Conservation (phyloP, 2,888 invertebrate genomes). For the Serripes groenlandicus region DNA sequence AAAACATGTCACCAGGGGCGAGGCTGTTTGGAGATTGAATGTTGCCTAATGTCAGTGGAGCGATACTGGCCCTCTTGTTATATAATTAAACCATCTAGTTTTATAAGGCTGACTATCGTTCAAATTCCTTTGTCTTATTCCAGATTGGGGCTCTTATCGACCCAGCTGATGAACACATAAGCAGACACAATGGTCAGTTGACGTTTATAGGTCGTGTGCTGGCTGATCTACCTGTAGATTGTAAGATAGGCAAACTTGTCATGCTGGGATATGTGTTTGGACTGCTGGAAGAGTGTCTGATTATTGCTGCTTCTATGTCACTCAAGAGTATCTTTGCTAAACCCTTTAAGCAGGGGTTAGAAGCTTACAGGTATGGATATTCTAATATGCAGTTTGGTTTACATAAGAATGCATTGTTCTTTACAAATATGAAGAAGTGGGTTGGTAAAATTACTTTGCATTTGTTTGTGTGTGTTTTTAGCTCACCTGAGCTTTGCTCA, state of each 20-base stretch:
- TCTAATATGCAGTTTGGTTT: too few species aligned
- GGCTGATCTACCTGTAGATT: conserved; percentile 93
- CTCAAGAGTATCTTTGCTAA: conserved; percentile 93
- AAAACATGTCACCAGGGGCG: too few species aligned
- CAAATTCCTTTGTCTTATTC: background rate
- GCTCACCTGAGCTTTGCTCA: too few species aligned
- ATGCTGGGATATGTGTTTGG: conserved; percentile 95
- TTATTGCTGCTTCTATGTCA: conserved; percentile 95
- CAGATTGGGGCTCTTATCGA: conserved; percentile 92
- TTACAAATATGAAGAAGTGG: too few species aligned
- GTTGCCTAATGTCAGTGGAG: too few species aligned
- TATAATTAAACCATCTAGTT: too few species aligned
- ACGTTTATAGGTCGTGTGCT: conserved; percentile 95
- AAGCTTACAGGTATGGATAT: conserved; percentile 84
- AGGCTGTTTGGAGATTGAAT: too few species aligned
- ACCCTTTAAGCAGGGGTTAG: conserved; percentile 90
- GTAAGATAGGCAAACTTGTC: conserved; percentile 93
- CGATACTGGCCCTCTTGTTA: too few species aligned
- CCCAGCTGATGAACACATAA: conserved; percentile 85
- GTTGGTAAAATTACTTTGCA: too few species aligned
- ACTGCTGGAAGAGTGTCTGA: conserved; percentile 93
- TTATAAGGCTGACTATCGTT: too few species aligned
- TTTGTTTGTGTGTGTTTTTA: too few species aligned
- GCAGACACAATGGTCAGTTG: conserved; percentile 92
- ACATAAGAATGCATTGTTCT: too few species aligned